Conservation (phyloP, 2,113 vertebrate species). For the Lamprotornis superbus region DNA sequence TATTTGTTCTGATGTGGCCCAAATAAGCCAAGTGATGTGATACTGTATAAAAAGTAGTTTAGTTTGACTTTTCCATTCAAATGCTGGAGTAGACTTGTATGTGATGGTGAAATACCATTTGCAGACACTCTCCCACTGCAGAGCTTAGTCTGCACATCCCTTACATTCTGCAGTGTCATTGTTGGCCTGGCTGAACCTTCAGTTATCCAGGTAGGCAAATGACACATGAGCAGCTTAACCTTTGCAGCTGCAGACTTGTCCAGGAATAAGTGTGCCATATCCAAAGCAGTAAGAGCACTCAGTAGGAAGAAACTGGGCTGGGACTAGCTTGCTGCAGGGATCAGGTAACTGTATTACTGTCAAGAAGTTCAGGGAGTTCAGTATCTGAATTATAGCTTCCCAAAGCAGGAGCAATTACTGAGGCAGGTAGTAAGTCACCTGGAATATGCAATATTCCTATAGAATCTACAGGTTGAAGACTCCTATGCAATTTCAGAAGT, state of each 20-base stretch:
- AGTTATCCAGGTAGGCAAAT: not conserved
- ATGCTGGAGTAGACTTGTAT: not conserved
- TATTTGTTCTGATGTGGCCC: not conserved
- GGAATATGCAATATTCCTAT: not conserved
- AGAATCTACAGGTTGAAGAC: not conserved
- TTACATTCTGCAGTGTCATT: not conserved
- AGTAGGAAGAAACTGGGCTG: not conserved
- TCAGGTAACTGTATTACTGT: not conserved
- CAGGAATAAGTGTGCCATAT: not conserved
- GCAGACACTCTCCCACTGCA: not conserved
- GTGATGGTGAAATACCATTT: not conserved
- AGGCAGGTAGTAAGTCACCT: not conserved
- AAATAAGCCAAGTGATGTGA: not conserved
- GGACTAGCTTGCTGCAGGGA: not conserved
- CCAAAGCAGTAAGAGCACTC: not conserved
- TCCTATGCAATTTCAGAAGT: not conserved
- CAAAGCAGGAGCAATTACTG: not conserved
- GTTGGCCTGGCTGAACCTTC: not conserved
- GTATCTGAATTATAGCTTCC: not conserved
- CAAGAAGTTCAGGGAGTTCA: not conserved
- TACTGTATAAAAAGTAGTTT: not conserved
- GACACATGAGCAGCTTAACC: fast-evolving
- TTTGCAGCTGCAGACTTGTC: not conserved
- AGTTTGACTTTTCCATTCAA: not conserved
- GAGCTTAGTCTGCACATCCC: not conserved